A percentile compares a stretch with the other conserved stretches of the same genome.
Conservation (phyloP, 2,113 vertebrate species). For the Haemorhous mexicanus region DNA sequence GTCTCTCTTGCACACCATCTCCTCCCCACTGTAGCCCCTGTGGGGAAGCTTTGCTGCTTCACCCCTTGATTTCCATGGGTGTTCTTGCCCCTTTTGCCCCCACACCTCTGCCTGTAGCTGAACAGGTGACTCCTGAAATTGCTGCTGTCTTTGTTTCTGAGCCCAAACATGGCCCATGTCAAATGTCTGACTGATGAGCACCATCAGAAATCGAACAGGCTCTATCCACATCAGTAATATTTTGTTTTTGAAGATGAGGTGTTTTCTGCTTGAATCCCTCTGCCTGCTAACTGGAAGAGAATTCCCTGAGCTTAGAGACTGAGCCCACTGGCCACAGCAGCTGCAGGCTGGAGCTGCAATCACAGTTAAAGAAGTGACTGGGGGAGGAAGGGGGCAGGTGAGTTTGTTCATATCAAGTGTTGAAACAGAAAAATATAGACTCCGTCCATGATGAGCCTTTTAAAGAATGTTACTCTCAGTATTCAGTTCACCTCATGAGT, state of each 20-base stretch:
- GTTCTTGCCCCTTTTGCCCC: background rate
- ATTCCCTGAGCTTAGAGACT: background rate
- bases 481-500: background rate
- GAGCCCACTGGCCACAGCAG: background rate
- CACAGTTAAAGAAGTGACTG: background rate
- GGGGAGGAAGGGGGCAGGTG: background rate
- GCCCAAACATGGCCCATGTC: background rate
- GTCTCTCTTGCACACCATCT: background rate
- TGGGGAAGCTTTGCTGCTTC: background rate
- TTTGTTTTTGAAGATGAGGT: background rate
- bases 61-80: background rate
- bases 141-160: background rate
- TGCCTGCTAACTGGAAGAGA: background rate
- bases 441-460: background rate
- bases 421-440: background rate
- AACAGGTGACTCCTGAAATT: background rate
- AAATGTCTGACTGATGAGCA: background rate
- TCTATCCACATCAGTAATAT: background rate
- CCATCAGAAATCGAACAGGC: background rate
- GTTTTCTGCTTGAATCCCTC: background rate
- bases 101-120: background rate
- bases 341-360: background rate
- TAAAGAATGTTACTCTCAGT: background rate
- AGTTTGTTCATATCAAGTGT: background rate
- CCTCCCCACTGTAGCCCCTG: background rate